Evolutionary conservation across 2,888 invertebrate species (phyloP).

Genomic region (Hemistola chrysoprasaria): DNA sequence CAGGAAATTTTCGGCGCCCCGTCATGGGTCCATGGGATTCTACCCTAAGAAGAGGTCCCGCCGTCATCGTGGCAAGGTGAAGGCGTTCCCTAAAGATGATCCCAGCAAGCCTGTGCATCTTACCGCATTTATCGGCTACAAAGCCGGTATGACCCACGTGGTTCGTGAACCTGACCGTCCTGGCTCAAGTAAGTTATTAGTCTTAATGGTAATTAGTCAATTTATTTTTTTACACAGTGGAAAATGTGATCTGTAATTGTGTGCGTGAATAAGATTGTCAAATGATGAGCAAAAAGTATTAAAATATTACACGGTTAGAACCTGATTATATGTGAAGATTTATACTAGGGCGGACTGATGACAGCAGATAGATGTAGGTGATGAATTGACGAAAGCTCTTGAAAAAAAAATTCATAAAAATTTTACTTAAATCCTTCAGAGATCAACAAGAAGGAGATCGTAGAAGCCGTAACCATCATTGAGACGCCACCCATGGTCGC

Average conservation of each 20-base stretch:
- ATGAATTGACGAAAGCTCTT: too few species aligned
- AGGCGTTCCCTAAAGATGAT: slow-evolving; percentile 99
- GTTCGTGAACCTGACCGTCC: slow-evolving; percentile 99
- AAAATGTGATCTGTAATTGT: too few species aligned
- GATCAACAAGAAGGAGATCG: slow-evolving; percentile 99
- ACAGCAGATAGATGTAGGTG: too few species aligned
- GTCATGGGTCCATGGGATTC: slow-evolving; percentile 99
- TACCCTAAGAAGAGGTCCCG: slow-evolving; percentile 98
- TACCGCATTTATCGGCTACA: slow-evolving; percentile 98
- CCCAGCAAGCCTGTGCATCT: slow-evolving; percentile 97
- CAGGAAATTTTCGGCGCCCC: slow-evolving; percentile 99
- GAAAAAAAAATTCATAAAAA: too few species aligned
- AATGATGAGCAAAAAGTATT: slow-evolving; percentile 85
- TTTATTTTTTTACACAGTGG: slow-evolving; percentile 15
- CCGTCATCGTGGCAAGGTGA: slow-evolving; percentile 98
- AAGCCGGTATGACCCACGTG: slow-evolving; percentile 99
- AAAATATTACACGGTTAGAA: slow-evolving; percentile 85
- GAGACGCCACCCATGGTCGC: slow-evolving; percentile 99
- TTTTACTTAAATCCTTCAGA: too few species aligned
- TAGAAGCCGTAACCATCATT: slow-evolving; percentile 98
- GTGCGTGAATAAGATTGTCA: too few species aligned
- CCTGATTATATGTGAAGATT: slow-evolving; percentile 86
- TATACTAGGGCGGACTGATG: slow-evolving; percentile 90
- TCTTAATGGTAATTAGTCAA: background rate
- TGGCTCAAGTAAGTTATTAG: slow-evolving; percentile 95